These are phyloP conservation scores for Apodemus agrarius DNA, from an alignment of 2,797 vertebrate genomes.

Conservation along the genomic window DNA sequence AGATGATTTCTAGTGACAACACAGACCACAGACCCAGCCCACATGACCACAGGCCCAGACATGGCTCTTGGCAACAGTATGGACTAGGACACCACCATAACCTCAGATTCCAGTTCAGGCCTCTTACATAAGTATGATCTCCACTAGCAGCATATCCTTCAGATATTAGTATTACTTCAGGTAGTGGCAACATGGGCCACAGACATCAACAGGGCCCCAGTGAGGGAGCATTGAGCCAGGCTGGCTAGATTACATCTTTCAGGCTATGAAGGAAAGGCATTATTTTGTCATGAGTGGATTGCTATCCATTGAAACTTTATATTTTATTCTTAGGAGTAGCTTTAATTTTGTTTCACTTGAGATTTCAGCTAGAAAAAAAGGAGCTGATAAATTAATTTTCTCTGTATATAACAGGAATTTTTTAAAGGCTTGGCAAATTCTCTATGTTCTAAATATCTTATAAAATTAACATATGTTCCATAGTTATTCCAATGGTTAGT, in stretches of 20 bases:
- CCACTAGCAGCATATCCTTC: background rate
- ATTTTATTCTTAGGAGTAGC: background rate
- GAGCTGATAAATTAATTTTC: conserved; percentile 3
- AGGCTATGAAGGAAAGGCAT: background rate
- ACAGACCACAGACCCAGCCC: background rate
- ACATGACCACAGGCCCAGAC: background rate
- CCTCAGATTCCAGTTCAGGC: background rate
- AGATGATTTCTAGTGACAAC: background rate
- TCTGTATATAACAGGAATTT: background rate
- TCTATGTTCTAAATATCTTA: conserved; percentile 36
- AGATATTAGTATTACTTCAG: background rate
- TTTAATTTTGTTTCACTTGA: background rate
- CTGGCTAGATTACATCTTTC: background rate
- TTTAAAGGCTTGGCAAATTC: background rate
- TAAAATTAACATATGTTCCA: background rate
- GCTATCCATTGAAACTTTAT: background rate
- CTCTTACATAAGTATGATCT: background rate
- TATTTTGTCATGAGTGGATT: background rate
- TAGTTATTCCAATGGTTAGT: background rate
- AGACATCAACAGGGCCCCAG: background rate
- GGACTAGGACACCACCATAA: background rate
- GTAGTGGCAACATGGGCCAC: background rate
- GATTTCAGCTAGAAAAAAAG: conserved; percentile 9
- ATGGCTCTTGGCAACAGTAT: background rate
- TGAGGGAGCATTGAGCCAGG: background rate